These are phyloP conservation scores for Andrena marginata DNA, from an alignment of 2,888 invertebrate genomes.

Conservation along the genomic window DNA sequence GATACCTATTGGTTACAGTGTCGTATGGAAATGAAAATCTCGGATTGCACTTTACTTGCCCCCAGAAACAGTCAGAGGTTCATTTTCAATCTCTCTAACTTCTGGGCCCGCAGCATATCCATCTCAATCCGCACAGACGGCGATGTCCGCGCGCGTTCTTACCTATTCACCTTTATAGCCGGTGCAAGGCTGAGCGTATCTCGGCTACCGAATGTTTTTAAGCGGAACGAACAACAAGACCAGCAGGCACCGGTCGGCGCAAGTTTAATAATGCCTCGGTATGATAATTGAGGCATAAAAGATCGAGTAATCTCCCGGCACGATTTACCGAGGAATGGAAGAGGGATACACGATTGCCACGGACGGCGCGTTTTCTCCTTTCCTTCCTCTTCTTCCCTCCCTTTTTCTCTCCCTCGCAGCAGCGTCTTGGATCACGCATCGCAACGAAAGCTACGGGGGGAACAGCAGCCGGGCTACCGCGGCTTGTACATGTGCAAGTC, in stretches of 20 bases:
- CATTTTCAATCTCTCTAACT: too few species aligned
- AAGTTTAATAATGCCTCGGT: constrained; percentile 75
- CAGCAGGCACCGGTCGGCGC: constrained; percentile 56
- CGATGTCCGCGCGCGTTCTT: background rate
- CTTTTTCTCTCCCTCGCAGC: constrained; percentile 18
- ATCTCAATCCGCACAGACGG: background rate
- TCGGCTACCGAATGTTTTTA: constrained; percentile 53
- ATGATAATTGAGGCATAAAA: constrained; percentile 80
- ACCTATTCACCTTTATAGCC: background rate
- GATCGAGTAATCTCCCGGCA: constrained; percentile 76
- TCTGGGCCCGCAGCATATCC: background rate
- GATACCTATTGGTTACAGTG: too few species aligned
- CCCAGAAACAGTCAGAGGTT: too few species aligned
- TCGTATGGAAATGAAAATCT: too few species aligned
- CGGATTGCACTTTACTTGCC: too few species aligned
- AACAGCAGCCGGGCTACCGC: background rate
- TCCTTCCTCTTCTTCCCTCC: constrained; percentile 6
- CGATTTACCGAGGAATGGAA: constrained; percentile 60
- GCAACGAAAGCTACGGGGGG: background rate
- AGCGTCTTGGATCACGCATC: constrained; percentile 36
- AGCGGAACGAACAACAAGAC: constrained; percentile 48
- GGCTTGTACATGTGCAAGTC: constrained; percentile 68
- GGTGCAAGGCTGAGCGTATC: background rate
- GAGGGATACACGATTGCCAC: constrained; percentile 20
- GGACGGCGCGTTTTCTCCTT: constrained; percentile 17